Conservation (phyloP, 2,888 invertebrate genomes). For the Celastrina argiolus region DNA sequence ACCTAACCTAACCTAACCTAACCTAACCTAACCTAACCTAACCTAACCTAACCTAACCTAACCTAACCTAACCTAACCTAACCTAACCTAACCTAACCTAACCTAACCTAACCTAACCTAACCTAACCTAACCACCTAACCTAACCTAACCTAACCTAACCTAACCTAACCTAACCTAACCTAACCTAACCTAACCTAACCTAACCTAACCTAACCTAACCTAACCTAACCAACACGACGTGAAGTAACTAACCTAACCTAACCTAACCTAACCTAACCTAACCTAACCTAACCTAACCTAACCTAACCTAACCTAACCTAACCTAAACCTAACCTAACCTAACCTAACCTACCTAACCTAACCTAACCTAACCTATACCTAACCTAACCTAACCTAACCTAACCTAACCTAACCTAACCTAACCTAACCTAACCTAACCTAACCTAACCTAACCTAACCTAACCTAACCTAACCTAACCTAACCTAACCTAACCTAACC, state of each 20-base stretch:
- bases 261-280: conserved; percentile 20
- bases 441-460: conserved; percentile 22
- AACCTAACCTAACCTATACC: conserved; percentile 21
- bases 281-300: conserved; percentile 20
- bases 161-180: conserved; percentile 29
- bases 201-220: conserved; percentile 26
- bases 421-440: conserved; percentile 32
- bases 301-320: conserved; percentile 21
- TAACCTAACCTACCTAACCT: conserved; percentile 27
- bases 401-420: conserved; percentile 24
- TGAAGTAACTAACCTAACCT: conserved; percentile 25
- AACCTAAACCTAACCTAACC: conserved; percentile 31
- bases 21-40: conserved; percentile 38
- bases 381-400: conserved; percentile 20
- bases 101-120: conserved; percentile 21
- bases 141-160: conserved; percentile 36
- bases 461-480: conserved; percentile 21
- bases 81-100: conserved; percentile 19
- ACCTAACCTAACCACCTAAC: conserved; percentile 24
- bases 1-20: conserved; percentile 39
- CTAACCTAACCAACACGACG: conserved; percentile 32
- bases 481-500: conserved; percentile 29
- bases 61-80: conserved; percentile 31
- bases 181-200: conserved; percentile 21
- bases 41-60: conserved; percentile 35